phyloP scores from a whole-genome alignment of 1,140 invertebrate species.

The Euschistus heros region DNA sequence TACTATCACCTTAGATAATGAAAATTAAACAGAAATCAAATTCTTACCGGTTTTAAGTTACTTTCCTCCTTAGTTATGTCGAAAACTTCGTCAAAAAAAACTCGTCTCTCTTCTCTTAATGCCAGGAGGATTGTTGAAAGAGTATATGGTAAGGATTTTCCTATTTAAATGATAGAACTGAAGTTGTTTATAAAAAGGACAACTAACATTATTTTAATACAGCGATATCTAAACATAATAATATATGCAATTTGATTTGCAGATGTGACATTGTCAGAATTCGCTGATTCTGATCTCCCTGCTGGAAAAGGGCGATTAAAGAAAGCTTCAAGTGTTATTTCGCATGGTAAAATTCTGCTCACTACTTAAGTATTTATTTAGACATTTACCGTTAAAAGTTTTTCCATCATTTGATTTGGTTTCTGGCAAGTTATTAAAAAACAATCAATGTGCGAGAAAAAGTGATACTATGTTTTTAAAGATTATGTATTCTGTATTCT shows the following conservation, averaged over 20 bases:
- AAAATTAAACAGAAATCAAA: too few species aligned
- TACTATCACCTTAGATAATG: slow-evolving; percentile 1
- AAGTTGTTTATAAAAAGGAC: too few species aligned
- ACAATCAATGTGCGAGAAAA: too few species aligned
- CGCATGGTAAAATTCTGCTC: background rate
- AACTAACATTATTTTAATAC: too few species aligned
- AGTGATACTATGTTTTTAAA: too few species aligned
- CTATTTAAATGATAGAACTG: background rate
- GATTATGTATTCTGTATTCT: too few species aligned
- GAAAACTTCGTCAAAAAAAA: background rate
- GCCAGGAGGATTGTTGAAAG: background rate
- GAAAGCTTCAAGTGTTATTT: slow-evolving; percentile 37
- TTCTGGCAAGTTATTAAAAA: too few species aligned
- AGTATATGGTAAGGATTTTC: background rate
- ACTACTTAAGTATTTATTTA: too few species aligned
- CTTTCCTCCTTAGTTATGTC: background rate
- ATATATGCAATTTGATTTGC: slow-evolving; percentile 31
- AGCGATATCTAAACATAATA: too few species aligned
- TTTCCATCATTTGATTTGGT: too few species aligned
- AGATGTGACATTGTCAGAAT: slow-evolving; percentile 57
- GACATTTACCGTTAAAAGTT: too few species aligned
- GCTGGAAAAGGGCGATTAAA: slow-evolving; percentile 39
- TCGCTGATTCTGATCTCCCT: slow-evolving; percentile 44
- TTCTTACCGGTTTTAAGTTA: too few species aligned
- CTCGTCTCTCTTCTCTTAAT: slow-evolving; percentile 1